These are phyloP conservation scores for Neuroscelio doddi DNA, from an alignment of 2,888 invertebrate species.

Conservation along the genomic window DNA sequence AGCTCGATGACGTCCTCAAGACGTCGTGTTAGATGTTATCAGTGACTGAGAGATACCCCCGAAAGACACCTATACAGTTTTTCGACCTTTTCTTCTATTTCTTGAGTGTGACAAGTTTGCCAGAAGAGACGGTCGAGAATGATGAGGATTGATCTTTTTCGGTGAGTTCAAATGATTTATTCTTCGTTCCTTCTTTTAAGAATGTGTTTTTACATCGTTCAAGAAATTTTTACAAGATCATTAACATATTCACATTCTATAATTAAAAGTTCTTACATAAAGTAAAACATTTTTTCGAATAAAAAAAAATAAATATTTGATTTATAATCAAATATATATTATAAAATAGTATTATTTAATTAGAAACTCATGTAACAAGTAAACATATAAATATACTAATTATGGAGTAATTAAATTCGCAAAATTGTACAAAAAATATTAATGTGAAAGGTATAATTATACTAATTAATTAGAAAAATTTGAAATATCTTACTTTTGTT, in stretches of 20 bases:
- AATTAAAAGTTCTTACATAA: too few species aligned
- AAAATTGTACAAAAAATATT: not conserved
- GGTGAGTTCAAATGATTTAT: slow-evolving; percentile 59
- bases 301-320: too few species aligned
- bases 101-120: slow-evolving; percentile 13
- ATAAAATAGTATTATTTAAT: too few species aligned
- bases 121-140: slow-evolving; percentile 51
- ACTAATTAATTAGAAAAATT: not conserved
- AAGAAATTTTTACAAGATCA: too few species aligned
- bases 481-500: not conserved
- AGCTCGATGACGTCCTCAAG: slow-evolving; percentile 56
- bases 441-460: not conserved
- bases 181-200: too few species aligned
- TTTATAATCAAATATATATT: too few species aligned
- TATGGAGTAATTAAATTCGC: not conserved
- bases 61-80: not conserved
- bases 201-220: too few species aligned
- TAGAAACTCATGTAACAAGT: too few species aligned
- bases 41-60: slow-evolving; percentile 26
- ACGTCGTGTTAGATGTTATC: slow-evolving; percentile 51
- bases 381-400: too few species aligned
- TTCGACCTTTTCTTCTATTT: slow-evolving; percentile 2
- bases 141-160: slow-evolving; percentile 55
- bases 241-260: too few species aligned
- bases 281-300: too few species aligned